A percentile compares a stretch with the other conserved stretches of the same genome.
Evolutionary conservation across 2,888 invertebrate species (phyloP).

Genomic region (Microdon myrmicae): DNA sequence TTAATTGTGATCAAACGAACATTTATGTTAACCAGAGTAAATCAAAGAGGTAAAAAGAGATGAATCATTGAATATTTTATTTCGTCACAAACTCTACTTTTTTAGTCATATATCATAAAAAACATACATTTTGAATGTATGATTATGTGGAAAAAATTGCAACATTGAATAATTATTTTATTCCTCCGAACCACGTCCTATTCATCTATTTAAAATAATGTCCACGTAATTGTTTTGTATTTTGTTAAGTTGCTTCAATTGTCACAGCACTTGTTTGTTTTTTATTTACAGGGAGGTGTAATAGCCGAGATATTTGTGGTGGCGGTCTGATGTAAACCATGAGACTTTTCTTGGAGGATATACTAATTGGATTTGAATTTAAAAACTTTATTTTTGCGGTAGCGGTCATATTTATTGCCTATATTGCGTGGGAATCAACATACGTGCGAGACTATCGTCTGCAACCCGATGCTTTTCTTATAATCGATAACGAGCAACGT

Average conservation of each 20-base stretch:
- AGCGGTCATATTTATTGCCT: constrained; percentile 69
- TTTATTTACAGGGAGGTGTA: constrained; percentile 22
- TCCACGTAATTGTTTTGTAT: constrained; percentile 27
- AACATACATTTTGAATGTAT: too few relatives aligned
- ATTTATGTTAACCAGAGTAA: too few relatives aligned
- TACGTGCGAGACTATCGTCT: constrained; percentile 54
- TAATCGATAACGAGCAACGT: constrained; percentile 54
- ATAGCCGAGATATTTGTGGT: constrained; percentile 10
- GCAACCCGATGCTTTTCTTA: constrained; percentile 50
- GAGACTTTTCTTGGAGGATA: constrained; percentile 47
- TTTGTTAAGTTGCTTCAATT: constrained; percentile 20
- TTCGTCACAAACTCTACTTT: too few relatives aligned
- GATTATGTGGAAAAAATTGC: too few relatives aligned
- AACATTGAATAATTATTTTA: too few relatives aligned
- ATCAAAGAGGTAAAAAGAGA: too few relatives aligned
- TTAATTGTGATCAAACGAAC: too few relatives aligned
- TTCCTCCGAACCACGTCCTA: too few relatives aligned
- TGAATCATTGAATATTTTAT: too few relatives aligned
- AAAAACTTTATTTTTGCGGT: constrained; percentile 76
- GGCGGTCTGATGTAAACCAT: constrained; percentile 36
- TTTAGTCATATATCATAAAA: too few relatives aligned
- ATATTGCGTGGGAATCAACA: constrained; percentile 82
- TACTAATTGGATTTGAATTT: constrained; percentile 66
- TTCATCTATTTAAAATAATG: constrained; percentile 3
- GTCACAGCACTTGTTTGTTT: constrained; percentile 13